Percentiles rank a stretch among this genome's conserved stretches.
phyloP scores from a whole-genome alignment of 2,113 vertebrate genomes.

The Rhinoderma darwinii region DNA sequence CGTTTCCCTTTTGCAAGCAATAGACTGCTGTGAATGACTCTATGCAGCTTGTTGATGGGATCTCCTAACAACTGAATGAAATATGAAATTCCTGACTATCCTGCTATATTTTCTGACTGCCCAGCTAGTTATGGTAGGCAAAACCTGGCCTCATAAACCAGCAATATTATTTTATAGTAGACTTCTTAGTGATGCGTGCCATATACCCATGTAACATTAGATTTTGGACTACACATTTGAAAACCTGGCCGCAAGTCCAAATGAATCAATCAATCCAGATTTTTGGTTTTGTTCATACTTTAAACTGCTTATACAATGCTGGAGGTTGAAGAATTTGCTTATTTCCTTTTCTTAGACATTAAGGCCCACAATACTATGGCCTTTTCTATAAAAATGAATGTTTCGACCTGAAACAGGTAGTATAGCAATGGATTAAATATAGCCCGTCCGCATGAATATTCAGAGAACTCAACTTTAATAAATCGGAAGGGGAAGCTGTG shows the following conservation, averaged over 20 bases:
- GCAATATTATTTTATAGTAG: background rate
- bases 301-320: background rate
- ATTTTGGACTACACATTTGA: background rate
- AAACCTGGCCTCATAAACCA: background rate
- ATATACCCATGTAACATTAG: background rate
- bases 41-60: background rate
- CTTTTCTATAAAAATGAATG: background rate
- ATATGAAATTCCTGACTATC: too few species aligned
- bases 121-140: background rate
- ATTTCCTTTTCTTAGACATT: background rate
- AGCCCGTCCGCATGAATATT: background rate
- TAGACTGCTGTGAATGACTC: background rate
- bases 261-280: background rate
- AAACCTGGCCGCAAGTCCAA: background rate
- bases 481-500: background rate
- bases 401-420: background rate
- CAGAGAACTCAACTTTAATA: conserved; percentile 14
- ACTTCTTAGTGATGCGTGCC: background rate
- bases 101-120: too few species aligned
- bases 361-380: background rate
- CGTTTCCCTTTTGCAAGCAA: too few species aligned
- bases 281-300: background rate
- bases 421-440: background rate
- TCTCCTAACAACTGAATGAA: background rate
- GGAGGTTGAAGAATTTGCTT: background rate